A percentile compares a stretch with the other conserved stretches of the same genome.
phyloP scores from a whole-genome alignment of 2,113 vertebrate species.

The Eubucco bourcierii region DNA sequence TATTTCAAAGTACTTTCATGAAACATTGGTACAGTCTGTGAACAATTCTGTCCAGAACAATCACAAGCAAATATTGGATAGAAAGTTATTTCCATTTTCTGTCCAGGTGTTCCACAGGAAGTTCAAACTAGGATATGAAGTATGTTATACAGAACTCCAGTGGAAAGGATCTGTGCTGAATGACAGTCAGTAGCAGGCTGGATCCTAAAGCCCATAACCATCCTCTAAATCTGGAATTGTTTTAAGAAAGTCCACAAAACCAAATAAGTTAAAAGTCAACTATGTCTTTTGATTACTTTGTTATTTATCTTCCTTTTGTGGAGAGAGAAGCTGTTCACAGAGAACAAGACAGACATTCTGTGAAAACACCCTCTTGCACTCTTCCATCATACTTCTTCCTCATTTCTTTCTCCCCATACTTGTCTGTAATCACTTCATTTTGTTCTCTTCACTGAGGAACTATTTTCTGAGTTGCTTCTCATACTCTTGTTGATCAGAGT shows the following conservation, averaged over 20 bases:
- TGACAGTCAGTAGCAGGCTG: neutral
- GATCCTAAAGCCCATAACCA: neutral
- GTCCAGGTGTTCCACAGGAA: neutral
- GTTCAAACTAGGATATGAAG: neutral
- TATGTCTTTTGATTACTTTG: neutral
- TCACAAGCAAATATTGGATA: neutral
- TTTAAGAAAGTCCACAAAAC: neutral
- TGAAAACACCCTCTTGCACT: neutral
- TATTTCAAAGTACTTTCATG: slow-evolving; percentile 39
- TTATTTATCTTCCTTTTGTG: neutral
- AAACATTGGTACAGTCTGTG: slow-evolving; percentile 20
- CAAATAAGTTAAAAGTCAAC: neutral
- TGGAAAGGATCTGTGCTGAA: neutral
- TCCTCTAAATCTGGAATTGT: neutral
- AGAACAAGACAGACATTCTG: neutral
- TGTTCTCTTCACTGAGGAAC: neutral
- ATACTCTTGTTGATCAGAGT: neutral
- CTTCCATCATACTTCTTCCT: neutral
- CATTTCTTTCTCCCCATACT: neutral
- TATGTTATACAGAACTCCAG: neutral
- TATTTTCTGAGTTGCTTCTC: neutral
- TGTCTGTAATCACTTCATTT: neutral
- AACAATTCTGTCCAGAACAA: neutral
- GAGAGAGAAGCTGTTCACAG: neutral
- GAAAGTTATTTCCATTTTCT: slow-evolving; percentile 1